Evolutionary conservation across 2,113 vertebrate species (phyloP).

Genomic region (Ploceus nigricollis): DNA sequence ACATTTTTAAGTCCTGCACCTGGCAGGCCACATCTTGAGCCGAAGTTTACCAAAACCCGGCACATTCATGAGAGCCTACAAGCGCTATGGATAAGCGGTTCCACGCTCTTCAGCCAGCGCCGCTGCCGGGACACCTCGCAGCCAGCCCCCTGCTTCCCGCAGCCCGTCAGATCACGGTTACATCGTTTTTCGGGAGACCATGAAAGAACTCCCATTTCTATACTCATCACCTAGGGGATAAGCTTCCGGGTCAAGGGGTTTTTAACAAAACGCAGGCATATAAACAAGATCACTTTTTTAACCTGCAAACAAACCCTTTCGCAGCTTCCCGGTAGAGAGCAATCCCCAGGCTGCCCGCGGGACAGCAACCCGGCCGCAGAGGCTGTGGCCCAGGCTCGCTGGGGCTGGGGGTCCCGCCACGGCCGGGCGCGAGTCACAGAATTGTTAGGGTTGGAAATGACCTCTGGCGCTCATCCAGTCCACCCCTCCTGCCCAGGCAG

Average conservation of each 20-base stretch:
- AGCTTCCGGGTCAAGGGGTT: background rate
- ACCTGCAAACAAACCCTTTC: background rate
- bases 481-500: background rate
- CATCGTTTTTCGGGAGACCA: fast-evolving
- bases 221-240: fast-evolving
- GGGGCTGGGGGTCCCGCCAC: background rate
- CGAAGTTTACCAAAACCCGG: background rate
- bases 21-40: background rate
- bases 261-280: background rate
- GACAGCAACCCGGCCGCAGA: background rate
- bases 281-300: background rate
- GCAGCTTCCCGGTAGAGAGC: background rate
- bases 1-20: background rate
- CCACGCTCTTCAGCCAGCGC: fast-evolving
- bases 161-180: background rate
- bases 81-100: fast-evolving
- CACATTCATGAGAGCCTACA: fast-evolving
- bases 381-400: background rate
- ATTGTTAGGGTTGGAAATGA: background rate
- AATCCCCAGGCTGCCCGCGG: background rate
- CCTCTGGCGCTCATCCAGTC: background rate
- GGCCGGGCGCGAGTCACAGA: too few species aligned
- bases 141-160: background rate
- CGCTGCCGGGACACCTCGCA: fast-evolving
- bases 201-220: background rate